Base-by-base conservation (phyloP, 2,888 invertebrate genomes). In the Mactromeris polynyma region DNA sequence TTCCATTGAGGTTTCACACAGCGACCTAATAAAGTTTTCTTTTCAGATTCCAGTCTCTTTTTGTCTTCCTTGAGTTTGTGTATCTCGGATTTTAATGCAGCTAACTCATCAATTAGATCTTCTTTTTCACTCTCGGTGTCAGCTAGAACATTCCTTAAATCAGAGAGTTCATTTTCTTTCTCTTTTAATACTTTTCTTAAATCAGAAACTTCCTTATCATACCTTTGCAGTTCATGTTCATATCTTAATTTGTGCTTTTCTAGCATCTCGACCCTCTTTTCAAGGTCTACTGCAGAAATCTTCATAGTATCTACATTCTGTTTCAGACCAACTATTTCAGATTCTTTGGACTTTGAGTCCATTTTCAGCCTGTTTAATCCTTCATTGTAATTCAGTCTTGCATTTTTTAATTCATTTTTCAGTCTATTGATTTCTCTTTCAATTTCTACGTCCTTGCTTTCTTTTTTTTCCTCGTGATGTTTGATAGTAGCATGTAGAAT, bases 1-100 rank as follows among this genome's bases (percentile, higher is more conserved):
- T 87, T 92, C 92, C 92, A 92, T 6, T 82, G 80, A 36, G 92
- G 92, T 58, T 90, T 90, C 0, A 89, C 90, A 92, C 92, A 92
- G 73, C 92, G 80, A 9, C 82, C 87, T 14, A 92, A 31, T 78
- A 92, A 83, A 17, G 87, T 85, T 42, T 90, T 92, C 73, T 91
- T 90, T 54, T 92, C 92, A n/a, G 85, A 64, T 54, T 92, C 92
- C 38, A 92, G 79, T 54, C 42, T 86, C 79, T 84, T 92, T 46
- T 85, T 90, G 19, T 92, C 90, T 6, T 85, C 78, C 40, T 90
- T 88, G 26, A 92, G 79, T 77, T 64, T 88, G 19, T 69, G 81
- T 6, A 92, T 78, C 40, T 90, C 90, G 31, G 64, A 73, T 73
- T 92, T 92, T 11, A 92, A 81, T 21, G 81, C 58, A 31, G 86